Conservation (phyloP, 2,888 invertebrate species). For the Horisme vitalbata region DNA sequence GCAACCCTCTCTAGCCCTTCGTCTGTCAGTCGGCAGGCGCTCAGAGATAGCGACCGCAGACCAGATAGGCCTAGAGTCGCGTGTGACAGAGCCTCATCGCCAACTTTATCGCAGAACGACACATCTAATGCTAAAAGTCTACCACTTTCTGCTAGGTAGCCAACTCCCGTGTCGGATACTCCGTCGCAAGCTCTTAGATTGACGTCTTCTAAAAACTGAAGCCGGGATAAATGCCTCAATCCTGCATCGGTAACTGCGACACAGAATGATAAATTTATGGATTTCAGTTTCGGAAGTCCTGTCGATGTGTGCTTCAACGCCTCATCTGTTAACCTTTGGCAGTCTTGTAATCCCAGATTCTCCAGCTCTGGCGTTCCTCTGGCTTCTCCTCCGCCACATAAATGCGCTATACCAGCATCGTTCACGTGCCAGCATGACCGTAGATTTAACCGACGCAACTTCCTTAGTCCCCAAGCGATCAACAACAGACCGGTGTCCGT, state of each 20-base stretch:
- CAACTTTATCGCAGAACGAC: constrained; percentile 97
- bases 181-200: constrained; percentile 97
- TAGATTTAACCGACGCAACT: constrained; percentile 91
- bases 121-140: constrained; percentile 93
- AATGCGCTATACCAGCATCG: constrained; percentile 94
- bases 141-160: constrained; percentile 95
- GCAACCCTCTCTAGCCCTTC: constrained; percentile 94
- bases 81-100: constrained; percentile 94
- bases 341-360: constrained; percentile 95
- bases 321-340: constrained; percentile 96
- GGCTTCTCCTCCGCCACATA: constrained; percentile 89
- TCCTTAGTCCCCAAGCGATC: constrained; percentile 94
- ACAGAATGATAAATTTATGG: constrained; percentile 96
- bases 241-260: constrained; percentile 97
- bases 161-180: constrained; percentile 95
- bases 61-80: constrained; percentile 95
- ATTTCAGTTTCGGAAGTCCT: constrained; percentile 90
- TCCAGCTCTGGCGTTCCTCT: constrained; percentile 92
- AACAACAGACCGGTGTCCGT: constrained; percentile 93
- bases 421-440: constrained; percentile 96
- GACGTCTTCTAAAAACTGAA: constrained; percentile 91
- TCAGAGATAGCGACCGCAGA: constrained; percentile 91
- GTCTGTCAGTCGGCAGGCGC: constrained; percentile 96
- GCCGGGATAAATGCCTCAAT: constrained; percentile 92
- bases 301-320: constrained; percentile 92